Conservation (phyloP, 2,888 invertebrate genomes). For the Zaprionus obscuricornis region DNA sequence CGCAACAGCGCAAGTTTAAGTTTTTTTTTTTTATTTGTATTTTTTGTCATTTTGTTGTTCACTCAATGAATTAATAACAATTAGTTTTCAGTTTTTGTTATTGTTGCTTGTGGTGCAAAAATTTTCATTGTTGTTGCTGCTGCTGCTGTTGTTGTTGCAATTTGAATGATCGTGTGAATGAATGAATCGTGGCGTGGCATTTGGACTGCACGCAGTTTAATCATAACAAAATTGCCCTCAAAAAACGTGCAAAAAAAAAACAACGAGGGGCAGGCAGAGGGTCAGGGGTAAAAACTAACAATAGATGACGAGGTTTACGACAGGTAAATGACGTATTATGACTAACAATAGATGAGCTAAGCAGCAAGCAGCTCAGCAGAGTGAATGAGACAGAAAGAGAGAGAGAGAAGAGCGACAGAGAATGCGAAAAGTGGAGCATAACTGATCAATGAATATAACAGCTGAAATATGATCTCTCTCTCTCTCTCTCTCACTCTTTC, state of each 20-base stretch:
- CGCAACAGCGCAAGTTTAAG: no score
- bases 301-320: background rate
- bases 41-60: background rate
- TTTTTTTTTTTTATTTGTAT: no score
- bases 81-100: conserved; percentile 24
- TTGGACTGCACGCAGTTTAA: conserved; percentile 28
- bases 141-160: conserved; percentile 51
- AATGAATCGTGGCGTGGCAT: conserved; percentile 46
- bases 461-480: no score
- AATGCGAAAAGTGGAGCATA: conserved; percentile 40
- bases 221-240: conserved; percentile 29
- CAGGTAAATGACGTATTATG: no score
- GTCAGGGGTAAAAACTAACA: background rate
- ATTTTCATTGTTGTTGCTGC: no score
- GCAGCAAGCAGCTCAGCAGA: no score
- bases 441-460: conserved; percentile 24
- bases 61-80: conserved; percentile 39
- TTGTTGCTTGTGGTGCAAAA: conserved; percentile 57
- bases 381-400: no score
- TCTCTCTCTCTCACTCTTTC: no score
- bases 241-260: conserved; percentile 1
- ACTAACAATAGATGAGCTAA: no score
- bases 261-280: conserved; percentile 9
- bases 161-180: conserved; percentile 62
- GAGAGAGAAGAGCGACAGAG: conserved; percentile 21